Evolutionary conservation across 1,140 invertebrate genomes (phyloP).

Genomic region (Bemisia tabaci): DNA sequence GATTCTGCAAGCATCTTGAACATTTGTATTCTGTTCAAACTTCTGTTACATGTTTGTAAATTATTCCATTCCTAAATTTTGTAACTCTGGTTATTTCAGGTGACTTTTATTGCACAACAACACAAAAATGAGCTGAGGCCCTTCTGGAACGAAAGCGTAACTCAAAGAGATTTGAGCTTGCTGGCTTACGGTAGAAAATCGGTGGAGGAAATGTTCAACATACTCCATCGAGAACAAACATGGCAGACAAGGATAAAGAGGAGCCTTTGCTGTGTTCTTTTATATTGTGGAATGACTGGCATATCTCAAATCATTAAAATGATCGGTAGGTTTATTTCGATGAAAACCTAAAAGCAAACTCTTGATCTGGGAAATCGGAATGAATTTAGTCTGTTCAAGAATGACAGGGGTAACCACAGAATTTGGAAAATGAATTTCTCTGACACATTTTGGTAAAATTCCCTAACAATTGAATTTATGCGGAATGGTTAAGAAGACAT

Average conservation of each 20-base stretch:
- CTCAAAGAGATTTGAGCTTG: background rate
- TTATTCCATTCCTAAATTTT: too few relatives aligned
- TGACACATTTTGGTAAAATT: too few relatives aligned
- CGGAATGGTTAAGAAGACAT: too few relatives aligned
- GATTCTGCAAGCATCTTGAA: too few relatives aligned
- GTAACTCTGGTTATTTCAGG: too few relatives aligned
- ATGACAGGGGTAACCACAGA: too few relatives aligned
- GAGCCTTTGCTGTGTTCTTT: background rate
- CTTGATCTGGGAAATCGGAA: too few relatives aligned
- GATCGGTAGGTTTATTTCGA: background rate
- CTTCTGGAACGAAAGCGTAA: background rate
- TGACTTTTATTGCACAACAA: background rate
- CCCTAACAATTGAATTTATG: too few relatives aligned
- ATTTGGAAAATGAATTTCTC: too few relatives aligned
- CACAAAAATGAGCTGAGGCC: background rate
- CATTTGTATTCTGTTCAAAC: too few relatives aligned
- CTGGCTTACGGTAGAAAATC: background rate
- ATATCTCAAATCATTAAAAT: background rate
- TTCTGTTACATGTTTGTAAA: too few relatives aligned
- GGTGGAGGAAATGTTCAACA: background rate
- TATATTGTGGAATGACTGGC: background rate
- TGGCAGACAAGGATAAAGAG: background rate
- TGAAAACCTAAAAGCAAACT: background rate
- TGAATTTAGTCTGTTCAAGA: too few relatives aligned
- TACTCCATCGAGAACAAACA: background rate